These are phyloP conservation scores for Lasioglossum albipes DNA, from an alignment of 1,140 invertebrate species.

Conservation along the genomic window DNA sequence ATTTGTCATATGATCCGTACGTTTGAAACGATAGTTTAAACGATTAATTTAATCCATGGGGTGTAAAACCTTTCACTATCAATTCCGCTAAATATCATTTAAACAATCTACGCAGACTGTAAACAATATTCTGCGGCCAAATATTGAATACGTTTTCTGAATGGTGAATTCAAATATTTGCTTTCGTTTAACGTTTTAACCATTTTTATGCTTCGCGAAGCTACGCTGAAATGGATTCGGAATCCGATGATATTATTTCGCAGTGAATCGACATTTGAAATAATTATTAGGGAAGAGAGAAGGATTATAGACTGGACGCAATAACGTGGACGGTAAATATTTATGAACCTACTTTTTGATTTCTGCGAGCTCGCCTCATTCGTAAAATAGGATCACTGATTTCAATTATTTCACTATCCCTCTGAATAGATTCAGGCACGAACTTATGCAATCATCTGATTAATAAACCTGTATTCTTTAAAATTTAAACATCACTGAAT, in stretches of 20 bases:
- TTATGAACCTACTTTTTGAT: neutral
- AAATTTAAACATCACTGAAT: no score
- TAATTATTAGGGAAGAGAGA: neutral
- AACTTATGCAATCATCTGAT: no score
- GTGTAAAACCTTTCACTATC: neutral
- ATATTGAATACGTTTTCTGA: neutral
- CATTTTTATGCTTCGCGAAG: neutral
- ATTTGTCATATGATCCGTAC: neutral
- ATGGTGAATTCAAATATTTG: neutral
- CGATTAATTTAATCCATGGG: neutral
- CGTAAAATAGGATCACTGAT: neutral
- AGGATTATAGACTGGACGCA: neutral
- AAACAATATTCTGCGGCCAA: neutral
- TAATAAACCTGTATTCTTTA: no score
- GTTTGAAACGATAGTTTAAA: neutral
- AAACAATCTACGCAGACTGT: neutral
- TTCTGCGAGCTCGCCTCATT: neutral
- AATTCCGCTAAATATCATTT: neutral
- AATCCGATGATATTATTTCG: neutral
- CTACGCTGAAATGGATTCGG: neutral
- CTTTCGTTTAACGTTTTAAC: neutral
- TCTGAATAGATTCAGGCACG: neutral
- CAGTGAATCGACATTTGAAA: neutral
- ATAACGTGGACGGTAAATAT: neutral
- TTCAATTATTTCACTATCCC: neutral